These are phyloP conservation scores for Tenthredo notha DNA, from an alignment of 2,888 invertebrate genomes.

Conservation along the genomic window DNA sequence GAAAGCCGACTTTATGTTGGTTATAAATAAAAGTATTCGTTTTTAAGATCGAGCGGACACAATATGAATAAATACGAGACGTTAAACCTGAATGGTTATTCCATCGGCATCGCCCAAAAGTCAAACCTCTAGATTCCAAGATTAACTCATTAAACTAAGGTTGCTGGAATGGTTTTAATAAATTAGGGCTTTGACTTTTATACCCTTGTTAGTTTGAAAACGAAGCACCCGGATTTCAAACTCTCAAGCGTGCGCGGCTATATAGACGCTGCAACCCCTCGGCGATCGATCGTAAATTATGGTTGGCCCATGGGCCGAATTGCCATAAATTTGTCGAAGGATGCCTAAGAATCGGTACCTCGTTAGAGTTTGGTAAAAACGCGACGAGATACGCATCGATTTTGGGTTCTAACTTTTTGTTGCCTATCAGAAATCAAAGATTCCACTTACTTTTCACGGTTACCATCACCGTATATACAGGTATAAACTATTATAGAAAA, in stretches of 20 bases:
- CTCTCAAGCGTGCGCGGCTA: slow-evolving; percentile 26
- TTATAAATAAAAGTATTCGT: slow-evolving; percentile 49
- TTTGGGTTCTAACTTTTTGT: slow-evolving; percentile 24
- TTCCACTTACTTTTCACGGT: slow-evolving; percentile 11
- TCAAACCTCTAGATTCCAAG: slow-evolving; percentile 49
- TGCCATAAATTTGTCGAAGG: slow-evolving; percentile 55
- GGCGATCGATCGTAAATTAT: slow-evolving; percentile 54
- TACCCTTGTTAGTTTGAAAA: slow-evolving; percentile 56
- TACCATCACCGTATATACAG: background rate
- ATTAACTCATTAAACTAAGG: slow-evolving; percentile 53
- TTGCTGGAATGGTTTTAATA: slow-evolving; percentile 51
- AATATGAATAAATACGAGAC: slow-evolving; percentile 48
- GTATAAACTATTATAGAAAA: background rate
- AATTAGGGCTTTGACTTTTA: slow-evolving; percentile 54
- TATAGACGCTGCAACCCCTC: slow-evolving; percentile 43
- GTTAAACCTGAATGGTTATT: slow-evolving; percentile 41
- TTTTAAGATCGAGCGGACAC: slow-evolving; percentile 36
- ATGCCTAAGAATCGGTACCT: slow-evolving; percentile 52
- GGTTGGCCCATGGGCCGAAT: slow-evolving; percentile 52
- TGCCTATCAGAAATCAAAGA: slow-evolving; percentile 45
- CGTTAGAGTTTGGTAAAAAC: slow-evolving; percentile 49
- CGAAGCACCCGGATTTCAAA: slow-evolving; percentile 53
- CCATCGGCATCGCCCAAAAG: slow-evolving; percentile 49
- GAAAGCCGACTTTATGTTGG: slow-evolving; percentile 46
- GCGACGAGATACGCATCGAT: slow-evolving; percentile 49